Percentiles rank a stretch among this genome's conserved stretches.
phyloP scores from a whole-genome alignment of 2,888 invertebrate species.

The Strigamia maritima region DNA sequence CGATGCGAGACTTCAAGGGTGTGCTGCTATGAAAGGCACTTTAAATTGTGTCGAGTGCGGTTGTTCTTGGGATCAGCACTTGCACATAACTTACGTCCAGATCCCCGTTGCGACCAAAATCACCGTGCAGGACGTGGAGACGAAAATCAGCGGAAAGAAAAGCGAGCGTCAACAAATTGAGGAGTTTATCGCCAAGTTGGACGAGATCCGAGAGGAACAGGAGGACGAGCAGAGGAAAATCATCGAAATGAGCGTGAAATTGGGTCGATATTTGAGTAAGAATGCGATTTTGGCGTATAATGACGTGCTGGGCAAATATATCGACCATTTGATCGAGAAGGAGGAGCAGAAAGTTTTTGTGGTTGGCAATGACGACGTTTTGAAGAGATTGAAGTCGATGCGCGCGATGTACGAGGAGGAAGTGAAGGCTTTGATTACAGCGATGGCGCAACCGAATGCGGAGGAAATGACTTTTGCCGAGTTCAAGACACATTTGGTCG shows the following conservation, averaged over 20 bases:
- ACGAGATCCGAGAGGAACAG: not conserved
- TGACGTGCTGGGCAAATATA: not conserved
- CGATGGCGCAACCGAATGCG: not conserved
- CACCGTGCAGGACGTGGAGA: not conserved
- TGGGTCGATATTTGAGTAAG: not conserved
- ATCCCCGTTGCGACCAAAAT: not conserved
- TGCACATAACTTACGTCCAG: not conserved
- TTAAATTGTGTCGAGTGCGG: not conserved
- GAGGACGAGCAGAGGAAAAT: not conserved
- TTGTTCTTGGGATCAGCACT: not conserved
- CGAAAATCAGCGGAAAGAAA: not conserved
- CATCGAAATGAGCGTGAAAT: not conserved
- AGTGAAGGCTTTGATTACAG: not conserved
- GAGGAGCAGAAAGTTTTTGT: not conserved
- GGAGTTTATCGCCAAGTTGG: not conserved
- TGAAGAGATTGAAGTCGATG: not conserved
- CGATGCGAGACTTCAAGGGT: not conserved
- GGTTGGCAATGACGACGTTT: not conserved
- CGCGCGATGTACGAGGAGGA: not conserved
- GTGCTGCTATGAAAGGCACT: not conserved
- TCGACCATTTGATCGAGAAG: not conserved
- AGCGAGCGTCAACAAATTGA: not conserved
- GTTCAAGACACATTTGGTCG: not conserved
- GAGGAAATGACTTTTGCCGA: not conserved
- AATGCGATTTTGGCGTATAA: not conserved